Evolutionary conservation across 2,888 invertebrate species (phyloP), one percentile per base, ranked within the genome.

Genomic region (Zelleria hepariella): DNA sequence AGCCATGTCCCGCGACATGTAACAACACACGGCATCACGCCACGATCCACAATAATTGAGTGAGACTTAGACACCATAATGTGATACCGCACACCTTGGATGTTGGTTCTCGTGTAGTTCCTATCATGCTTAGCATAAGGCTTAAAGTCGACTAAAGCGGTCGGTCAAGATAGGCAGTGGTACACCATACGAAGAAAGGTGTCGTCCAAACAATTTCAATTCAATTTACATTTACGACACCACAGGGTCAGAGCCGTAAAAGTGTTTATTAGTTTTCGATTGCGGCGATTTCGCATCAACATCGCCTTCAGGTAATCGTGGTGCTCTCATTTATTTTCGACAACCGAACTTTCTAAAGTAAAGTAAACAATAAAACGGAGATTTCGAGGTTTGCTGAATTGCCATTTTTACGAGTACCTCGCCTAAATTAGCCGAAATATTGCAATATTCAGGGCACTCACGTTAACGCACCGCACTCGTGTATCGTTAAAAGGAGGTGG

Each of bases 211-310:
- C 82, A 81, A 84, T 49, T 49, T 49, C 49, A 49, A 83, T 82
- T 81, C 77, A 78, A 53, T 53, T 53, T 23, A 5, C 83, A 70
- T 84, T 86, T 85, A 86, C 83, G 82, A 80, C 83, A 79, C 77
- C 73, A 72, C 74, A 73, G 74, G 80, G 81, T 76, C 82, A 76
- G 68, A 51, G 66, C 76, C 82, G 80, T 83, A 84, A 85, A 86
- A 80, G 77, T 70, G 62, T 63, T 78, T 74, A 73, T 76, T 58
- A 7, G 25, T 49, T 77, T 78, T 73, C 78, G 75, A 80, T 80
- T 73, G 75, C 71, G 71, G 72, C 73, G 72, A 77, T 79, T 51
- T 51, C 23, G 51, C 20, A 21, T 51, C 23, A 10, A 42, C 32
- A 42, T 42, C 4, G 0, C 1, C 23, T n/a, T n/a, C n/a, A n/a